Conservation (phyloP, 2,113 vertebrate species). For the Melanostigma gelatinosum region DNA sequence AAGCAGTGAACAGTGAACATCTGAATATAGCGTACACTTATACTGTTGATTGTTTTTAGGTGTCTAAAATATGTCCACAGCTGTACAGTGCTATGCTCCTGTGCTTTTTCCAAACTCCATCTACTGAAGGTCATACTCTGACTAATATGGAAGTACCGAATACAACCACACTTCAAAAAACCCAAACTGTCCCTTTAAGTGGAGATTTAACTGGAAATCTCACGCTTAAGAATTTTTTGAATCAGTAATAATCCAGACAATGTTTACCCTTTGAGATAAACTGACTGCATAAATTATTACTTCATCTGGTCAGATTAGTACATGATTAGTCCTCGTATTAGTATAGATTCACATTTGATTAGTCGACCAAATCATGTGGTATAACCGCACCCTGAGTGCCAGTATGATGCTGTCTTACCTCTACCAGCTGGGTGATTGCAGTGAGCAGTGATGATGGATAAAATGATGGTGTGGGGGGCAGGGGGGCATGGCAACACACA, state of each 20-base stretch:
- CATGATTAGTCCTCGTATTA: neutral
- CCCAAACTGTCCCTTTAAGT: neutral
- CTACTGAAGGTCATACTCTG: neutral
- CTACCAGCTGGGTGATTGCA: constrained; percentile 85
- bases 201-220: constrained; percentile 4
- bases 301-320: constrained; percentile 1
- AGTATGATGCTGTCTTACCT: constrained; percentile 79
- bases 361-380: constrained; percentile 19
- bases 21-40: neutral
- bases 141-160: neutral
- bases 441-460: constrained; percentile 81
- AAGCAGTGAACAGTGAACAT: too few species aligned
- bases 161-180: neutral
- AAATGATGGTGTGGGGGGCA: constrained; percentile 54
- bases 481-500: constrained; percentile 68
- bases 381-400: constrained; percentile 22
- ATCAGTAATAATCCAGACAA: neutral
- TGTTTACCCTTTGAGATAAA: neutral
- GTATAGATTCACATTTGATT: neutral
- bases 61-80: too few species aligned
- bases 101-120: neutral
- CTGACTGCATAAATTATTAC: neutral
- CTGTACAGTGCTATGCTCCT: too few species aligned
- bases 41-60: too few species aligned
- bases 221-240: neutral